Percentiles rank a stretch among this genome's conserved stretches.
Conservation (phyloP, 2,797 vertebrate genomes). For the Pampus argenteus region DNA sequence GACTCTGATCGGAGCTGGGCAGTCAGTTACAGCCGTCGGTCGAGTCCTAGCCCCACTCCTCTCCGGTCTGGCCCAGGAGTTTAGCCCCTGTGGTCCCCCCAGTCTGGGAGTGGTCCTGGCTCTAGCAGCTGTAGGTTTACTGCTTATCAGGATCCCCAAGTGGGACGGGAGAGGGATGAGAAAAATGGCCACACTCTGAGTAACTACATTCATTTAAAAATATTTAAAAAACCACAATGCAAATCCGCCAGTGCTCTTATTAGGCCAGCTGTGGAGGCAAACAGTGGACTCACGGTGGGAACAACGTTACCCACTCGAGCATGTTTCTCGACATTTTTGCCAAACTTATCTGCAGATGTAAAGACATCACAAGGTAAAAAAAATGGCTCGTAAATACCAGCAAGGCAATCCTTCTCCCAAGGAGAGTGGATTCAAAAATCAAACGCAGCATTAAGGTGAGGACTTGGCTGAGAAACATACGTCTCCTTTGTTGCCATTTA, state of each 20-base stretch:
- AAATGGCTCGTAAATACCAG: constrained; percentile 36
- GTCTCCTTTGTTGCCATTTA: constrained; percentile 14
- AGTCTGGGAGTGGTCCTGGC: constrained; percentile 88
- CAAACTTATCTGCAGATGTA: constrained; percentile 9
- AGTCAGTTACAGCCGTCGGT: constrained; percentile 94
- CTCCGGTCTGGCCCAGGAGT: constrained; percentile 92
- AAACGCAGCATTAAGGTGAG: constrained; percentile 8
- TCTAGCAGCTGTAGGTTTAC: constrained; percentile 87
- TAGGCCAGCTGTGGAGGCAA: constrained; percentile 27
- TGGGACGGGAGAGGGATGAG: constrained; percentile 68
- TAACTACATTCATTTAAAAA: constrained; percentile 5
- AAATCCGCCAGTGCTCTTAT: constrained; percentile 37
- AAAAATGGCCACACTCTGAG: constrained; percentile 55
- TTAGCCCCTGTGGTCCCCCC: constrained; percentile 94
- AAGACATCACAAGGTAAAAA: constrained; percentile 18
- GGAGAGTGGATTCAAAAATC: constrained; percentile 16
- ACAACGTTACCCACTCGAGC: not conserved
- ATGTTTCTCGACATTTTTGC: constrained; percentile 10
- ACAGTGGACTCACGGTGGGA: constrained; percentile 23
- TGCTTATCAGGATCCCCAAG: constrained; percentile 85
- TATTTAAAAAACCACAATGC: not conserved
- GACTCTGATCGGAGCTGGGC: constrained; percentile 91
- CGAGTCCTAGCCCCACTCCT: constrained; percentile 91
- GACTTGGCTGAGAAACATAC: not conserved
- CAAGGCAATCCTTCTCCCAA: constrained; percentile 31